Evolutionary conservation across 2,888 invertebrate genomes (phyloP).

Genomic region (Orgyia antiqua): DNA sequence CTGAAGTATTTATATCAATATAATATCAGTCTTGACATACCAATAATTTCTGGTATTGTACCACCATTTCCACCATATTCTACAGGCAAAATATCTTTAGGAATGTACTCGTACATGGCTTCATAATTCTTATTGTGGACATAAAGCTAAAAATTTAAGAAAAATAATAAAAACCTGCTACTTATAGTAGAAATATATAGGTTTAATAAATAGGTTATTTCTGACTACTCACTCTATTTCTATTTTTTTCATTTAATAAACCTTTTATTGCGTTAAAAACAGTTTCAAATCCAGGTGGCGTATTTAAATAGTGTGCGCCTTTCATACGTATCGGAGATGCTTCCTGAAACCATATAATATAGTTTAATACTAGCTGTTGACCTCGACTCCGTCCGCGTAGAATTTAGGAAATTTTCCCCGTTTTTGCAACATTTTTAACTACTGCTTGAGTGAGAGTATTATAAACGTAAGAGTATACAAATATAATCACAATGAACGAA

Average conservation of each 20-base stretch:
- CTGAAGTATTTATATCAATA: too few relatives aligned
- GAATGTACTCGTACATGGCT: conserved; percentile 75
- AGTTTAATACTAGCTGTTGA: too few relatives aligned
- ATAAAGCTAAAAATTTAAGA: conserved; percentile 53
- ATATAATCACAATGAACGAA: too few relatives aligned
- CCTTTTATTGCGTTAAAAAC: conserved; percentile 72
- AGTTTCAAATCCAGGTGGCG: conserved; percentile 74
- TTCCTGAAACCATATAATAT: conserved; percentile 57
- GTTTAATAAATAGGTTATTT: background rate
- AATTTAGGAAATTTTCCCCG: too few relatives aligned
- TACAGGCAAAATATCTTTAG: conserved; percentile 76
- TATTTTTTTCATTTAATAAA: conserved; percentile 78
- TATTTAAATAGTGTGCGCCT: conserved; percentile 76
- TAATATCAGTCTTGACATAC: conserved; percentile 19
- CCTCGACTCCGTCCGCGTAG: too few relatives aligned
- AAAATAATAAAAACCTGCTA: background rate
- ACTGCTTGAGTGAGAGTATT: too few relatives aligned
- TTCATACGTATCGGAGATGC: conserved; percentile 78
- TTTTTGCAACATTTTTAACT: too few relatives aligned
- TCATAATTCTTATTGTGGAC: conserved; percentile 76
- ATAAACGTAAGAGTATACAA: too few relatives aligned
- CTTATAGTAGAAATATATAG: background rate
- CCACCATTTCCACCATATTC: conserved; percentile 83
- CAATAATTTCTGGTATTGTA: conserved; percentile 61
- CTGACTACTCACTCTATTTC: conserved; percentile 61